A percentile compares a stretch with the other conserved stretches of the same genome.
Evolutionary conservation across 2,888 invertebrate species (phyloP).

Genomic region (Zeuzera pyrina): DNA sequence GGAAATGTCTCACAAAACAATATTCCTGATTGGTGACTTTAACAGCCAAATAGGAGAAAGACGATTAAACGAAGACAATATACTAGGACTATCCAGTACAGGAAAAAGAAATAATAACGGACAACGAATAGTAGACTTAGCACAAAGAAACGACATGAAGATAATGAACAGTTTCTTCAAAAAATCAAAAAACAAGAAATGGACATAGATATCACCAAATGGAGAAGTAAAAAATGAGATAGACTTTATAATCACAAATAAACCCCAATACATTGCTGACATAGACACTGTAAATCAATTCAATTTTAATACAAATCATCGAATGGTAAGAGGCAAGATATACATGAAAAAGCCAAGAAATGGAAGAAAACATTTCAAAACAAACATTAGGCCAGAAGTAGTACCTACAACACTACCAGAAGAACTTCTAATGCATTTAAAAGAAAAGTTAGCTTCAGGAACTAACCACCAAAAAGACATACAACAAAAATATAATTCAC

Average conservation of each 20-base stretch:
- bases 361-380: too few species aligned
- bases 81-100: not conserved
- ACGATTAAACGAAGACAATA: not conserved
- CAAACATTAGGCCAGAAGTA: too few species aligned
- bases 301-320: too few species aligned
- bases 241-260: not conserved
- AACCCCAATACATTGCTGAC: too few species aligned
- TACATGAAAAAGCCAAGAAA: too few species aligned
- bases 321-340: too few species aligned
- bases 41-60: slow-evolving; percentile 1
- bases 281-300: too few species aligned
- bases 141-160: not conserved
- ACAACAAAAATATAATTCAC: too few species aligned
- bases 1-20: not conserved
- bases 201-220: slow-evolving; percentile 1
- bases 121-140: not conserved
- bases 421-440: too few species aligned
- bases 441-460: too few species aligned
- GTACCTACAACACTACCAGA: too few species aligned
- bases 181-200: not conserved
- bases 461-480: too few species aligned
- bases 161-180: slow-evolving; percentile 1
- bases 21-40: not conserved
- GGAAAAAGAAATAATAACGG: not conserved
- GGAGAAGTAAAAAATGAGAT: not conserved